A percentile compares a stretch with the other conserved stretches of the same genome.
phyloP scores from a whole-genome alignment of 1,140 invertebrate genomes.

The Drosophila takahashii region DNA sequence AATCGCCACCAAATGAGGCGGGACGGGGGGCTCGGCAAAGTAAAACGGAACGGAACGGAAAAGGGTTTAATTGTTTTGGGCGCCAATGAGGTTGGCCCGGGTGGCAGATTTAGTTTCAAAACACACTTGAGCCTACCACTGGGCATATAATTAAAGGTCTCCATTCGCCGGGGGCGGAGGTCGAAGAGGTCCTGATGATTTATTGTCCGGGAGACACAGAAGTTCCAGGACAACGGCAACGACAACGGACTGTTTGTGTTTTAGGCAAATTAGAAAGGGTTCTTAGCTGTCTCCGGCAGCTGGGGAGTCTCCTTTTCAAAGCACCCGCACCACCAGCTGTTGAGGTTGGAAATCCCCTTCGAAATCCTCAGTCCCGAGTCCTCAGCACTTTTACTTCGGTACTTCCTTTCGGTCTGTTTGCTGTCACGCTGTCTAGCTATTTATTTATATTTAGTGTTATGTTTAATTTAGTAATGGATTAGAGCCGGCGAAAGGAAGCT shows the following conservation, averaged over 20 bases:
- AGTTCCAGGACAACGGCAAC: conserved; percentile 40
- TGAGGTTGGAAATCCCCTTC: conserved; percentile 1
- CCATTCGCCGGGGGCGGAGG: background rate
- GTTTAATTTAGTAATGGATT: conserved; percentile 84
- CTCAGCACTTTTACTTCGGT: conserved; percentile 1
- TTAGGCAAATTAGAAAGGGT: conserved; percentile 77
- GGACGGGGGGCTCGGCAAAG: background rate
- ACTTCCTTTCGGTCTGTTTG: conserved; percentile 60
- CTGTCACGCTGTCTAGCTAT: conserved; percentile 80
- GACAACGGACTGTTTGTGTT: conserved; percentile 39
- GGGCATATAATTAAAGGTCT: conserved; percentile 68
- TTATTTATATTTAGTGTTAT: conserved; percentile 81
- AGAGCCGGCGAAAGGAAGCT: conserved; percentile 43
- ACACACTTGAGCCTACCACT: conserved; percentile 75
- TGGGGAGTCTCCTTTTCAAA: conserved; percentile 22
- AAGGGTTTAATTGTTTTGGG: conserved; percentile 82
- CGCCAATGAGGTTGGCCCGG: conserved; percentile 38
- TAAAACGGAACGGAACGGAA: conserved; percentile 36
- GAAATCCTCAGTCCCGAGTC: background rate
- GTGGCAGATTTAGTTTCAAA: conserved; percentile 76
- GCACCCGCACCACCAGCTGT: conserved; percentile 13
- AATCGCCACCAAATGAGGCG: conserved; percentile 19
- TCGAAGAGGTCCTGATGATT: conserved; percentile 59
- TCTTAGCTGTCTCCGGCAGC: conserved; percentile 59
- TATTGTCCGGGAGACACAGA: conserved; percentile 77